Evolutionary conservation across 2,113 vertebrate genomes (phyloP), one percentile per base, ranked within the genome.

Genomic region (Narcine bancroftii): DNA sequence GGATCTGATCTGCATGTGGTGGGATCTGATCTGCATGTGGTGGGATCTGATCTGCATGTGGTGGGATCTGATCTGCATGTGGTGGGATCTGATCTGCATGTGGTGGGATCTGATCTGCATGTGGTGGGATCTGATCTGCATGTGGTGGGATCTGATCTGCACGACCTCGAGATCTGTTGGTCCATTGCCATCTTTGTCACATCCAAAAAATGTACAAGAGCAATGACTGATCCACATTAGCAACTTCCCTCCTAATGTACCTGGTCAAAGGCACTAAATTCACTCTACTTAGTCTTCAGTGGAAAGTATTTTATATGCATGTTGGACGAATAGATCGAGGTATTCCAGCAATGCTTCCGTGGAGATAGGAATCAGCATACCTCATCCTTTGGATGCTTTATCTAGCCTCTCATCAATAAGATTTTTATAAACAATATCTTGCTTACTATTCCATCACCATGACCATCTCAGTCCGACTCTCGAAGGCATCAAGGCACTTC

Each of bases 381-480:
- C 15, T 87, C 15, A 29, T 87, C n/a, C 81, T 60, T 71, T 69
- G 10, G 15, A 4, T 56, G 7, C 17, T 6, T 19, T 72, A 71
- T 2, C 17, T 10, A 71, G 42, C 65, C 11, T n/a, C 66, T 56
- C 26, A 50, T 15, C 6, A 75, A 33, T 75, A 53, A 19, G 19
- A 42, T 39, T 45, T 69, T 69, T 75, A 17, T 17, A 36, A 4
- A 47, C 6, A 39, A 71, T 33, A 33, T n/a, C 60, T 42, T 6
- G 96, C 97, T 97, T 93, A 98, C 97, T 97, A 98, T 89, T 98
- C 97, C 96, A 98, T 96, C 93, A 98, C 95, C 97, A 98, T 96
- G 93, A 96, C 96, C 26, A 97, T 93, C 94, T 97, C 95, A 0
- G 93, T 0, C 1, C 94, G 95, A 0, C 94, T 94, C 93, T 97